These are phyloP conservation scores for Lonchura striata DNA, from an alignment of 2,113 vertebrate species.

Conservation along the genomic window DNA sequence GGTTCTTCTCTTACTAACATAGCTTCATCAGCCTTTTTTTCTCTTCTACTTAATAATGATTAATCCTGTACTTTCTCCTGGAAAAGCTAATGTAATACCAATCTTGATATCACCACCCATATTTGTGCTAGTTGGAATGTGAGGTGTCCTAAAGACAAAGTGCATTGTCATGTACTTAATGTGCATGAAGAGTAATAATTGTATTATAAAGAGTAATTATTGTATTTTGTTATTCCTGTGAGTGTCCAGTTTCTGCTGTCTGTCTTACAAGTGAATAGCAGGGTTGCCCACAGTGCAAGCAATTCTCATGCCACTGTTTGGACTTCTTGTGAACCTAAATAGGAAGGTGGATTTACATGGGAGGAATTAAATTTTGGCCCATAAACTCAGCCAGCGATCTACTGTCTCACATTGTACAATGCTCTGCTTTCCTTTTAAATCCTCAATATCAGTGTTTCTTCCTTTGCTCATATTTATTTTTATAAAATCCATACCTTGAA, in stretches of 20 bases:
- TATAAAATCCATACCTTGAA: background rate
- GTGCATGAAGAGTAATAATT: constrained; percentile 22
- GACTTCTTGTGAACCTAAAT: background rate
- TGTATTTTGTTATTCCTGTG: background rate
- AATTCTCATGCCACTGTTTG: background rate
- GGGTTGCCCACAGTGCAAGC: background rate
- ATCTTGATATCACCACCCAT: constrained; percentile 14
- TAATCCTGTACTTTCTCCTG: background rate
- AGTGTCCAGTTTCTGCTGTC: constrained; percentile 9
- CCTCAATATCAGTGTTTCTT: background rate
- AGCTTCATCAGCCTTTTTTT: constrained; percentile 9
- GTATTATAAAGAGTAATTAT: constrained; percentile 39
- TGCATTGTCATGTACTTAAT: constrained; percentile 9
- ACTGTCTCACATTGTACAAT: background rate
- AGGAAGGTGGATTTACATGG: background rate
- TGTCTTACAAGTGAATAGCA: background rate
- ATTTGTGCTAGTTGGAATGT: constrained; percentile 36
- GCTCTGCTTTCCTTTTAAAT: background rate
- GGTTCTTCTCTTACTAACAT: background rate
- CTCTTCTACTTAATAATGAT: constrained; percentile 22
- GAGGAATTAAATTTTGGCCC: background rate
- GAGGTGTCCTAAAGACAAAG: constrained; percentile 31
- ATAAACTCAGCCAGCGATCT: background rate
- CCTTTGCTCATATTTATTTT: background rate
- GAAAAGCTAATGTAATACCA: constrained; percentile 7